Conservation (phyloP, 2,113 vertebrate genomes). For the Cynopterus brachyotis region DNA sequence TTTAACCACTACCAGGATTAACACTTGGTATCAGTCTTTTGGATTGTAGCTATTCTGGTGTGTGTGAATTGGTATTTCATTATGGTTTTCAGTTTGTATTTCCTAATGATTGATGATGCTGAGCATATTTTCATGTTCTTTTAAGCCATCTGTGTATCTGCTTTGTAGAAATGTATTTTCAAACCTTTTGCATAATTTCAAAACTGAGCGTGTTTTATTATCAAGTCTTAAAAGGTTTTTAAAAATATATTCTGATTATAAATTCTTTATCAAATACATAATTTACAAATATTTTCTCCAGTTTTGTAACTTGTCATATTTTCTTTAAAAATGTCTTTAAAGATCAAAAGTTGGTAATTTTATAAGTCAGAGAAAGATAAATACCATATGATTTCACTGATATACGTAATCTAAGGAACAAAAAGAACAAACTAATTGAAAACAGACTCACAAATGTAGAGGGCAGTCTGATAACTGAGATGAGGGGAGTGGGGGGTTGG, state of each 20-base stretch:
- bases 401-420: too few relatives aligned
- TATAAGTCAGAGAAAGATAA: too few relatives aligned
- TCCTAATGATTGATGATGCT: background rate
- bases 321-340: conserved; percentile 3
- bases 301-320: background rate
- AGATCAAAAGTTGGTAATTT: background rate
- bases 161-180: background rate
- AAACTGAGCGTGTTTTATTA: conserved; percentile 5
- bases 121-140: conserved; percentile 24
- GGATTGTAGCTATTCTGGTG: background rate
- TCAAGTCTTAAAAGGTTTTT: background rate
- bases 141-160: background rate
- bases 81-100: conserved; percentile 11
- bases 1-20: background rate
- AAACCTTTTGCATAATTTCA: conserved; percentile 21
- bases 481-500: too few relatives aligned
- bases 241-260: background rate
- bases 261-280: background rate
- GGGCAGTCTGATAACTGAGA: too few relatives aligned
- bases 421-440: too few relatives aligned
- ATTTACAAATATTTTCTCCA: background rate
- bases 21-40: background rate
- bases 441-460: too few relatives aligned
- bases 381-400: too few relatives aligned
- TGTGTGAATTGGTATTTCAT: background rate